Base-by-base conservation (phyloP, 2,888 invertebrate genomes). In the Mimas tiliae region DNA sequence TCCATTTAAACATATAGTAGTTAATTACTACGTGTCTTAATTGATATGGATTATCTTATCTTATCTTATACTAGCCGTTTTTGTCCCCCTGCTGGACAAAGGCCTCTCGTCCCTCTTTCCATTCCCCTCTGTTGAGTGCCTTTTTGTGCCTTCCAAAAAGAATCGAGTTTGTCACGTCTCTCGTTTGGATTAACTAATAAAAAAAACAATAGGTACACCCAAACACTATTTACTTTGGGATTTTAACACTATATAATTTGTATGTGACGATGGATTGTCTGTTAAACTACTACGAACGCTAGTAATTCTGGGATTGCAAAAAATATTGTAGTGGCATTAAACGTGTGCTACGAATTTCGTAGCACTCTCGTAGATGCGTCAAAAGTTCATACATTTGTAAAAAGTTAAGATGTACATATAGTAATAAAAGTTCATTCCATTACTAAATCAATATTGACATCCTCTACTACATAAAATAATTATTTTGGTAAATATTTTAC, bases 321-420 rank as follows among this genome's bases (percentile, higher is more conserved):
- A 19, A 9, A 19, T 16, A 55, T 1, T 0, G 34, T 3, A 11
- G 34, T 2, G 7, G 9, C 11, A 55, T 55, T 11, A 11, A 16
- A 16, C 9, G 3, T 2, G 55, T 34, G 34, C 55, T 55, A 55
- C 55, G 55, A 55, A 55, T 38, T n/a, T 53, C 55, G 55, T 55
- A 55, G 55, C 55, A 55, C 34, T n/a, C 38, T 55, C 55, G 55
- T 55, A 55, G 55, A 38, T 14, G 11, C 12, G 4, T 2, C 12
- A 16, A 0, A 16, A 38, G 11, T 38, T 11, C 16, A 16, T 16
- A 55, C 16, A n/a, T 16, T 38, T 7, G 14, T n/a, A n/a, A 8
- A 55, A 38, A 50, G 19, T 9, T 19, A 3, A 50, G n/a, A n/a
- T n/a, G 11, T 50, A 6, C 19, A 16, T 6, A 48, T n/a, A 6